Percentiles rank a stretch among this genome's conserved stretches.
Evolutionary conservation across 2,797 vertebrate species (phyloP).

Genomic region (Anguilla pacifica): DNA sequence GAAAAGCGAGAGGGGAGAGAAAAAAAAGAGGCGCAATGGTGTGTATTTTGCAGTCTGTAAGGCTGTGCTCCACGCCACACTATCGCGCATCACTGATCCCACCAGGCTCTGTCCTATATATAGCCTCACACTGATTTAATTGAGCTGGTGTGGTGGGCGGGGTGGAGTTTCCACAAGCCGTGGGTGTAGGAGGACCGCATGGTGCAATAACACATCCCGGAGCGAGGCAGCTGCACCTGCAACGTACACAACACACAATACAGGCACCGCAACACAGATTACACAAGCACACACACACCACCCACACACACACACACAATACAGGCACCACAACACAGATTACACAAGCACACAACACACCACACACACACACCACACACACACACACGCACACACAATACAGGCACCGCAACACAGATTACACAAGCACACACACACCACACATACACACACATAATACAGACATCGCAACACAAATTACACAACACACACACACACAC

Average conservation of each 20-base stretch:
- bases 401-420: too few species aligned
- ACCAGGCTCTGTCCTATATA: slow-evolving; percentile 20
- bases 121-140: slow-evolving; percentile 32
- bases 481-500: too few species aligned
- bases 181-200: background rate
- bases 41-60: background rate
- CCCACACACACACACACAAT: background rate
- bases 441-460: too few species aligned
- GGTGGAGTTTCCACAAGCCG: slow-evolving; percentile 3
- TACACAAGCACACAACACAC: too few species aligned
- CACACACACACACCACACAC: background rate
- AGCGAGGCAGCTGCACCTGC: background rate
- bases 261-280: background rate
- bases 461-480: too few species aligned
- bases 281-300: background rate
- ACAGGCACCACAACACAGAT: background rate
- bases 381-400: background rate
- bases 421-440: too few species aligned
- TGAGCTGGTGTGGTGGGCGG: slow-evolving; percentile 40
- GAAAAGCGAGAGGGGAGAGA: background rate
- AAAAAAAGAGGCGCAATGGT: background rate
- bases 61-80: background rate
- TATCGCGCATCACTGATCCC: background rate
- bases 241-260: background rate
- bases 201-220: background rate